Evolutionary conservation across 2,888 invertebrate species (phyloP).

Genomic region (Patella caerulea): DNA sequence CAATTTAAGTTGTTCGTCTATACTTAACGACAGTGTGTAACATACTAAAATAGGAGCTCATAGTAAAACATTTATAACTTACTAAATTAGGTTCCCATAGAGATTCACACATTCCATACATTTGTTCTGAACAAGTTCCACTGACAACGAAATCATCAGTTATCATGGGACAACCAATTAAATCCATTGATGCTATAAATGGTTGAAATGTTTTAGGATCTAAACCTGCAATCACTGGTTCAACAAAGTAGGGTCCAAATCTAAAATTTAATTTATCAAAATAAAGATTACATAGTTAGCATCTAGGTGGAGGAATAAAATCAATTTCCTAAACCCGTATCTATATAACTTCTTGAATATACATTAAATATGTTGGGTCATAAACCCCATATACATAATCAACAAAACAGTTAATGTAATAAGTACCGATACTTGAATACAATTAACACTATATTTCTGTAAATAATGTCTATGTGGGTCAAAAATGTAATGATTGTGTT

Average conservation of each 20-base stretch:
- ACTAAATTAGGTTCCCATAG: constrained; percentile 90
- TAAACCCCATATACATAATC: too few relatives aligned
- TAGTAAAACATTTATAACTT: constrained; percentile 31
- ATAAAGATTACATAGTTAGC: too few relatives aligned
- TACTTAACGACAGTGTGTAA: background rate
- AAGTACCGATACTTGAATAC: too few relatives aligned
- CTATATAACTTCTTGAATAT: too few relatives aligned
- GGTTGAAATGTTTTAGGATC: constrained; percentile 88
- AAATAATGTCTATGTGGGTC: too few relatives aligned
- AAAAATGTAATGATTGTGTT: too few relatives aligned
- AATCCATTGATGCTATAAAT: constrained; percentile 93
- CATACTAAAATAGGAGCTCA: background rate
- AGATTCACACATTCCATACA: constrained; percentile 91
- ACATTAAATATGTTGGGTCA: too few relatives aligned
- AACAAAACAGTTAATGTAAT: too few relatives aligned
- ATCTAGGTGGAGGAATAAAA: too few relatives aligned
- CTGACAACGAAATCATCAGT: constrained; percentile 98
- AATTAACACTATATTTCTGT: too few relatives aligned
- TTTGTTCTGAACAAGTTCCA: constrained; percentile 84
- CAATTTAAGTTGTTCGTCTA: too few relatives aligned
- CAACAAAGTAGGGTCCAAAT: constrained; percentile 98
- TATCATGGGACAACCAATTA: constrained; percentile 91
- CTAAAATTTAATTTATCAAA: constrained; percentile 72
- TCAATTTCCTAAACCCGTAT: too few relatives aligned
- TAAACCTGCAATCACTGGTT: constrained; percentile 95